phyloP scores from a whole-genome alignment of 2,113 vertebrate genomes.

The Etheostoma spectabile region DNA sequence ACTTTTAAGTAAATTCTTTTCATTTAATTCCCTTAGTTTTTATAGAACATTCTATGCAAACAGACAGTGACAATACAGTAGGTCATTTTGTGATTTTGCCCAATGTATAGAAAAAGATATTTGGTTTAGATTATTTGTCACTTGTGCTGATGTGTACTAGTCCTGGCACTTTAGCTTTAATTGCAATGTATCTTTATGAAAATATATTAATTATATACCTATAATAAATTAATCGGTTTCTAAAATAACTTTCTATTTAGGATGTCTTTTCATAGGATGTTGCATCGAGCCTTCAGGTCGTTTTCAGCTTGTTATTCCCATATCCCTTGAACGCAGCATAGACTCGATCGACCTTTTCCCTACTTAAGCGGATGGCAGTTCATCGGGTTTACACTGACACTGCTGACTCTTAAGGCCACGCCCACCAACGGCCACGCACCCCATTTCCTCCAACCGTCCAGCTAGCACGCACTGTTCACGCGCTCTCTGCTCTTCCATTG shows the following conservation, averaged over 20 bases:
- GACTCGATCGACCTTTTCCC: conserved; percentile 90
- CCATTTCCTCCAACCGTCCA: conserved; percentile 82
- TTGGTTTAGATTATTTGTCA: background rate
- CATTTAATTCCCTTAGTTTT: background rate
- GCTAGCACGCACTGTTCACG: conserved; percentile 91
- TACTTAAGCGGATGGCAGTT: conserved; percentile 85
- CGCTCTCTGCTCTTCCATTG: conserved; percentile 84
- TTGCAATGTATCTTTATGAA: background rate
- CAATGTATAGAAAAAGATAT: background rate
- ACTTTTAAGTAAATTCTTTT: background rate
- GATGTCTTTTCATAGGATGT: background rate
- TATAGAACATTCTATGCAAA: background rate
- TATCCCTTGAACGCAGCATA: conserved; percentile 55
- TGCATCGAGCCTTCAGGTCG: rapidly evolving
- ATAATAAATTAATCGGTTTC: background rate
- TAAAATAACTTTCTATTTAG: background rate
- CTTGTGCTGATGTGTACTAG: background rate
- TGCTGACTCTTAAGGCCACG: conserved; percentile 82
- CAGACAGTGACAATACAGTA: background rate
- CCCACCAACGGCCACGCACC: conserved; percentile 85
- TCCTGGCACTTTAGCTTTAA: background rate
- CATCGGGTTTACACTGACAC: conserved; percentile 86
- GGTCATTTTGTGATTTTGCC: background rate
- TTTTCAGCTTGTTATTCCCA: background rate
- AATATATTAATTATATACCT: background rate